Conservation (phyloP, 2,888 invertebrate species). For the Acleris cristana region DNA sequence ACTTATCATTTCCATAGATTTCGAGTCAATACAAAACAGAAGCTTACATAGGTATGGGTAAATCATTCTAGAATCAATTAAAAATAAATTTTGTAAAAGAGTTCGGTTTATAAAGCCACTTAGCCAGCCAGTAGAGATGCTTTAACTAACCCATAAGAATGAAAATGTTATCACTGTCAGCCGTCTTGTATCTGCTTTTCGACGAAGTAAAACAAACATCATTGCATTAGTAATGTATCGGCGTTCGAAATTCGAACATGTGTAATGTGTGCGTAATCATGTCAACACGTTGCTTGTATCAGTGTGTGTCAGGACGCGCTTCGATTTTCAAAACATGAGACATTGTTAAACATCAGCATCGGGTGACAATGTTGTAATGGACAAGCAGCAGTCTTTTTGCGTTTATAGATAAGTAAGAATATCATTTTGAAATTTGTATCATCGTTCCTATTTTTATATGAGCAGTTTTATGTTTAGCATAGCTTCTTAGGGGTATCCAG, state of each 20-base stretch:
- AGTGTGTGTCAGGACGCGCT: conserved; percentile 23
- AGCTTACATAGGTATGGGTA: no score
- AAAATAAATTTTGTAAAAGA: no score
- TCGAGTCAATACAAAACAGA: no score
- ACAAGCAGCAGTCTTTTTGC: background rate
- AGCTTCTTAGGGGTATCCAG: no score
- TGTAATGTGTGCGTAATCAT: conserved; percentile 21
- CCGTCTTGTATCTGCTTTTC: background rate
- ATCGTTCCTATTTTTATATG: no score
- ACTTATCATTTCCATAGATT: no score
- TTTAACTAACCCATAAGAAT: no score
- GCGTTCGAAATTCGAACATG: conserved; percentile 21
- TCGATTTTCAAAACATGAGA: conserved; percentile 23
- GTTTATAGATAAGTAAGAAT: background rate
- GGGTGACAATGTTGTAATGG: conserved; percentile 17
- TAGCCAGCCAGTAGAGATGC: no score
- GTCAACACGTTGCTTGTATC: conserved; percentile 17
- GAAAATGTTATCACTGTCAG: no score
- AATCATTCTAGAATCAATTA: no score
- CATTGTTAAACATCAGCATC: conserved; percentile 4
- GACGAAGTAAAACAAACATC: conserved; percentile 16
- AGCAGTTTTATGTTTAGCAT: no score
- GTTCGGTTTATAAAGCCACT: no score
- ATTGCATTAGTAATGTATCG: conserved; percentile 15
- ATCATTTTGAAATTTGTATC: background rate